A percentile compares a stretch with the other conserved stretches of the same genome.
These are phyloP conservation scores for Acleris cristana DNA, from an alignment of 2,888 invertebrate species.

Conservation along the genomic window DNA sequence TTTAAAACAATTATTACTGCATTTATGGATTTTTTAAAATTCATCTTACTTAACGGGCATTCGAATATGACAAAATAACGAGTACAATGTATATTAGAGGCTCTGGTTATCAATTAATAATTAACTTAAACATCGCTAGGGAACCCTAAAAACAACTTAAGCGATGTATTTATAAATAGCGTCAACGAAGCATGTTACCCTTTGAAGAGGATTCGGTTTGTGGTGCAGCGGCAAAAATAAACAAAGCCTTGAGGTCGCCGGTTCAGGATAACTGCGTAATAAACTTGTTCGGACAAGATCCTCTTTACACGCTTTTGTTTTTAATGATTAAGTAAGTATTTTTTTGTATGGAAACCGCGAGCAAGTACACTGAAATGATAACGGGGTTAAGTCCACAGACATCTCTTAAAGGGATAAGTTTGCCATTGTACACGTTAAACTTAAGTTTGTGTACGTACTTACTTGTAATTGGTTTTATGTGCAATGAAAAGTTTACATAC, in stretches of 20 bases:
- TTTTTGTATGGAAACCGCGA: not conserved
- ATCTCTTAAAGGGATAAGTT: too few relatives aligned
- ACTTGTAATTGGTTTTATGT: too few relatives aligned
- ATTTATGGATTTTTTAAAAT: too few relatives aligned
- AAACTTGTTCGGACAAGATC: slow-evolving; percentile 18
- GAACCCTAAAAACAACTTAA: slow-evolving; percentile 54
- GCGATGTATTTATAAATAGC: slow-evolving; percentile 76
- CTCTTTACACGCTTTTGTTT: not conserved
- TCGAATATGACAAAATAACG: too few relatives aligned
- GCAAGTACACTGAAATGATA: too few relatives aligned
- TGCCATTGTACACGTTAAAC: too few relatives aligned
- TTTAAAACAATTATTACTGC: too few relatives aligned
- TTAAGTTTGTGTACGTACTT: too few relatives aligned
- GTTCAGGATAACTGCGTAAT: slow-evolving; percentile 21
- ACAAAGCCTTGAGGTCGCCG: slow-evolving; percentile 23
- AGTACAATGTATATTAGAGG: too few relatives aligned
- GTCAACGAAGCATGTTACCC: slow-evolving; percentile 70
- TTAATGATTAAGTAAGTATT: not conserved
- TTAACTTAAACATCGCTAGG: not conserved
- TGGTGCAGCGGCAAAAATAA: slow-evolving; percentile 50
- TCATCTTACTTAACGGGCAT: too few relatives aligned
- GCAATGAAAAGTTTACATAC: too few relatives aligned
- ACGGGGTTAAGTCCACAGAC: too few relatives aligned
- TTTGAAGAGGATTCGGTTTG: slow-evolving; percentile 54
- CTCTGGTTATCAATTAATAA: not conserved